These are phyloP conservation scores for Scophthalmus maximus DNA, from an alignment of 2,113 vertebrate genomes.

Conservation along the genomic window DNA sequence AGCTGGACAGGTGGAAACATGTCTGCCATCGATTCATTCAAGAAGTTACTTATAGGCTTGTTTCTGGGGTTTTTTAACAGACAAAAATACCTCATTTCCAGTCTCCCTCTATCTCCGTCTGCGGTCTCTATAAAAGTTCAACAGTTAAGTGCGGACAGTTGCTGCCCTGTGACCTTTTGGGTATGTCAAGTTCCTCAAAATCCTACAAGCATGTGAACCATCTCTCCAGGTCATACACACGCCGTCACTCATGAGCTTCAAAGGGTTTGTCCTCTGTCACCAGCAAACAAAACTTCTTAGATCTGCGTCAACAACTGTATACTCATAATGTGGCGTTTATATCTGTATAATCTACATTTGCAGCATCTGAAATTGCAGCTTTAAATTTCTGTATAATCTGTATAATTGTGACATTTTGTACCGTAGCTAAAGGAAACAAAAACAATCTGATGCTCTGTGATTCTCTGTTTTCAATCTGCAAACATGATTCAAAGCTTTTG, in stretches of 20 bases:
- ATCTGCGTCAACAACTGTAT: background rate
- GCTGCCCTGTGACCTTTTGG: conserved; percentile 49
- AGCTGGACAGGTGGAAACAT: conserved; percentile 12
- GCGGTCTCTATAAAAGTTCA: conserved; percentile 16
- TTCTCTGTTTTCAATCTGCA: background rate
- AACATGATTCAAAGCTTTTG: background rate
- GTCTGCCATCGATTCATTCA: background rate
- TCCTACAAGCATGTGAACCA: conserved; percentile 9
- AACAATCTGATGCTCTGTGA: background rate
- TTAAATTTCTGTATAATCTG: conserved; percentile 12
- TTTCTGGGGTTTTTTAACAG: conserved; percentile 9
- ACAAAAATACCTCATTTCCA: conserved; percentile 4
- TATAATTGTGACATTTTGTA: conserved; percentile 3
- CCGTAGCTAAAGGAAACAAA: conserved; percentile 1
- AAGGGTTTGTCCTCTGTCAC: background rate
- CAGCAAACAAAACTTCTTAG: background rate
- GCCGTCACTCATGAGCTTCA: background rate
- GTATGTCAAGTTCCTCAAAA: conserved; percentile 35
- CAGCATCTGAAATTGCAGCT: background rate
- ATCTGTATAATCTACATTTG: no score
- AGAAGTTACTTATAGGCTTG: background rate
- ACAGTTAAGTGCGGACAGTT: conserved; percentile 46
- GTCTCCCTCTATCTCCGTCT: conserved; percentile 11
- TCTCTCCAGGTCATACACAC: conserved; percentile 26
- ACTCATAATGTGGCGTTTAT: no score